These are phyloP conservation scores for Chrysolina americana DNA, from an alignment of 2,888 invertebrate genomes.

Conservation along the genomic window DNA sequence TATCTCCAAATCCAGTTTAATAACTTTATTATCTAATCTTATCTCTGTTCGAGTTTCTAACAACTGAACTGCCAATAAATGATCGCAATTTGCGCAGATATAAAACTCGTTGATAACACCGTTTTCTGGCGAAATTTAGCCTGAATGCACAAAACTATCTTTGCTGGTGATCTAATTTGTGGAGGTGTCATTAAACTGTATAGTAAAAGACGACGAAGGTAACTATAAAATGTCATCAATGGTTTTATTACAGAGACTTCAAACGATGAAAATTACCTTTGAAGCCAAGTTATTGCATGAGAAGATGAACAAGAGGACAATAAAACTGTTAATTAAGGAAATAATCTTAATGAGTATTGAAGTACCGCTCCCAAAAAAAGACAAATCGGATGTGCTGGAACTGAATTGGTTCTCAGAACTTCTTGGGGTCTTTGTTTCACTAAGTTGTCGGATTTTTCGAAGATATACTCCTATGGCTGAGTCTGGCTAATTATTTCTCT, in stretches of 20 bases:
- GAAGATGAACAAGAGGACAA: background rate
- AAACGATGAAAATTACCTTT: background rate
- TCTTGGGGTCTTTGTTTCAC: no score
- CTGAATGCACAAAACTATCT: background rate
- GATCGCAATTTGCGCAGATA: background rate
- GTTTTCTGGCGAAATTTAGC: background rate
- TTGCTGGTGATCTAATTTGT: no score
- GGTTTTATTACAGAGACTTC: conserved; percentile 2
- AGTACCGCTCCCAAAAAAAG: no score
- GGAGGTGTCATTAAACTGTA: background rate
- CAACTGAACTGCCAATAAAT: background rate
- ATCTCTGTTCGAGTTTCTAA: background rate
- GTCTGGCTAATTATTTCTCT: no score
- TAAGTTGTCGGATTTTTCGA: no score
- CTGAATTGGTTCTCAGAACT: no score
- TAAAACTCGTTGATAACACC: no score
- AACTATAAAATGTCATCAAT: background rate
- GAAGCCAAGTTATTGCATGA: background rate
- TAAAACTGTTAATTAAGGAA: background rate
- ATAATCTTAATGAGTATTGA: background rate
- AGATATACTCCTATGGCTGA: no score
- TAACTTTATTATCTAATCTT: conserved; percentile 3
- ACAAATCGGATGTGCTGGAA: no score
- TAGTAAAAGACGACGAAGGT: background rate
- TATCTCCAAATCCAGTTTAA: background rate